Conservation (phyloP, 2,113 vertebrate genomes). For the Emydura subglobosa region DNA sequence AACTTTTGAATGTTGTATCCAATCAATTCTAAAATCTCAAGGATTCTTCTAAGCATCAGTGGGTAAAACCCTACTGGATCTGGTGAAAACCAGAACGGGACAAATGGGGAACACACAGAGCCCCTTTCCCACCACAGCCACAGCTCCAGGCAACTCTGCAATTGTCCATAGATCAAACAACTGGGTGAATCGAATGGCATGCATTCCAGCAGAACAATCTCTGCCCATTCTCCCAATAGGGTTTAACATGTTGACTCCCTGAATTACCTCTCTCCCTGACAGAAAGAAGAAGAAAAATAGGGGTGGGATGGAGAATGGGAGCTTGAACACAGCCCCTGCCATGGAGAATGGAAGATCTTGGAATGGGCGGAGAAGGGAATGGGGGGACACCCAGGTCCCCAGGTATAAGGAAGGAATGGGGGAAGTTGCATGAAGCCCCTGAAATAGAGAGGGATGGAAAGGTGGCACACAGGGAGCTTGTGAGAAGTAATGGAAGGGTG, state of each 20-base stretch:
- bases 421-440: background rate
- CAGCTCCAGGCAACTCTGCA: background rate
- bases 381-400: background rate
- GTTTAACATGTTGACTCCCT: background rate
- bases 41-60: background rate
- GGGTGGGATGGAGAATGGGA: background rate
- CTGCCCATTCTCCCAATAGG: background rate
- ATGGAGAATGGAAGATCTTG: background rate
- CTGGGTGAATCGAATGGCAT: background rate
- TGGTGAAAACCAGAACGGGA: background rate
- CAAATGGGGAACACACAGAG: background rate
- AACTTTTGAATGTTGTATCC: background rate
- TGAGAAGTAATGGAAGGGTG: background rate
- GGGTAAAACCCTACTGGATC: background rate
- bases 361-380: background rate
- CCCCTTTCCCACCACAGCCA: background rate
- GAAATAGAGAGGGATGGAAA: background rate
- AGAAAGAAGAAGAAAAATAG: background rate
- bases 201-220: background rate
- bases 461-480: background rate
- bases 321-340: background rate
- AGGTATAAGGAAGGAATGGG: background rate
- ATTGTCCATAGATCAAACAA: background rate
- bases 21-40: background rate
- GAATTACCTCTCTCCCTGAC: background rate